These are phyloP conservation scores for Apocrypta bakeri DNA, from an alignment of 1,140 invertebrate species.

Conservation along the genomic window DNA sequence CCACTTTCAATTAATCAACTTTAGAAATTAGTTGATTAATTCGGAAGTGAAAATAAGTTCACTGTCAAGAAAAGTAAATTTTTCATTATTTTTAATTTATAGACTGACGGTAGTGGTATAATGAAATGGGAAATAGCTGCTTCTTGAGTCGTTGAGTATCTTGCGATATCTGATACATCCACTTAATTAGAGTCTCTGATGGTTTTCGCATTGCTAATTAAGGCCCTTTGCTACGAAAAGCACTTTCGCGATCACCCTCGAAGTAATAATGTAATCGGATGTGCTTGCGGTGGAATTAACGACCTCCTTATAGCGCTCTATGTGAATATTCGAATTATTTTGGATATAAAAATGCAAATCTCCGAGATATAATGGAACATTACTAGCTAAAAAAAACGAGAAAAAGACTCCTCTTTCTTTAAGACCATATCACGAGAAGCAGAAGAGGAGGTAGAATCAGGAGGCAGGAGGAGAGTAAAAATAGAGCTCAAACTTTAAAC, in stretches of 20 bases:
- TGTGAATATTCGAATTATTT: not conserved
- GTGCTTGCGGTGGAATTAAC: not conserved
- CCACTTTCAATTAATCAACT: too few species aligned
- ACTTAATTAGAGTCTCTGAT: slow-evolving; percentile 3
- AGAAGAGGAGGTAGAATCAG: not conserved
- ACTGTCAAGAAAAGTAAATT: too few species aligned
- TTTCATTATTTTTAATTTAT: too few species aligned
- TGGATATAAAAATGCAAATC: not conserved
- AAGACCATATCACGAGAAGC: too few species aligned
- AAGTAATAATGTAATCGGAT: not conserved
- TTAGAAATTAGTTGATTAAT: too few species aligned
- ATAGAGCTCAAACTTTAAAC: slow-evolving; percentile 10
- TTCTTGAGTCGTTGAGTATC: not conserved
- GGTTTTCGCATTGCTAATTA: slow-evolving; percentile 19
- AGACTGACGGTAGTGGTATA: too few species aligned
- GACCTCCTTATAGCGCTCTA: not conserved
- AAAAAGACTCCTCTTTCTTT: too few species aligned
- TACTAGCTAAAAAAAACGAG: too few species aligned
- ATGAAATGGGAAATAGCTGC: not conserved
- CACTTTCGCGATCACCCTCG: not conserved
- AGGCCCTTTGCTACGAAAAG: not conserved
- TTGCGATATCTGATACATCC: slow-evolving; percentile 9
- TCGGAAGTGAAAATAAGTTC: too few species aligned
- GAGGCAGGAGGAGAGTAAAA: not conserved
- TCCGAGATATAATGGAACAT: too few species aligned